Conservation (phyloP, 2,888 invertebrate species). For the Osmoderma eremita region DNA sequence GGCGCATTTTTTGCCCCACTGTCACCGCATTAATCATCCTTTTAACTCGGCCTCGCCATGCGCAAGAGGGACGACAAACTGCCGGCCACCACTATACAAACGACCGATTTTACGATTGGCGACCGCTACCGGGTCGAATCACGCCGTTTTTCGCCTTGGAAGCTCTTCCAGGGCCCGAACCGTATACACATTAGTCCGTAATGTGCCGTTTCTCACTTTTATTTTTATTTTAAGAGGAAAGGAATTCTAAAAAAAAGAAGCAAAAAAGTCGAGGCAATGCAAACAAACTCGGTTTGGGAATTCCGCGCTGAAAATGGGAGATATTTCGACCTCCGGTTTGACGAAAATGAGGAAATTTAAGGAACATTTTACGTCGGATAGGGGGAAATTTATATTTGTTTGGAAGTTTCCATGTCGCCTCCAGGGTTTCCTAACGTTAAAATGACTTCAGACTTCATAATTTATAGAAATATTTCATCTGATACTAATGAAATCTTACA, state of each 20-base stretch:
- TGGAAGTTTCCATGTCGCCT: too few species aligned
- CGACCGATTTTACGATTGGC: slow-evolving; percentile 20
- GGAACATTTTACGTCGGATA: too few species aligned
- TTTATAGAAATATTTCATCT: too few species aligned
- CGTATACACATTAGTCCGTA: slow-evolving; percentile 13
- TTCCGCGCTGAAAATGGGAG: slow-evolving; percentile 8
- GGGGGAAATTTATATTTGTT: too few species aligned
- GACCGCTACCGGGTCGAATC: background rate
- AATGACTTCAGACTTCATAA: too few species aligned
- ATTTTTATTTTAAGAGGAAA: slow-evolving; percentile 28
- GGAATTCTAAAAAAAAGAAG: background rate
- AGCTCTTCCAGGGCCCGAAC: background rate
- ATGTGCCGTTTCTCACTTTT: slow-evolving; percentile 27
- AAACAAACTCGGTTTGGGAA: slow-evolving; percentile 24
- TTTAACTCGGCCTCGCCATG: slow-evolving; percentile 21
- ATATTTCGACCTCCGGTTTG: slow-evolving; percentile 11
- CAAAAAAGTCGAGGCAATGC: slow-evolving; percentile 11
- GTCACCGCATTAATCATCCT: slow-evolving; percentile 25
- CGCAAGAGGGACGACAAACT: slow-evolving; percentile 1
- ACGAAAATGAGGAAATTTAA: slow-evolving; percentile 23
- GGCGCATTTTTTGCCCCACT: slow-evolving; percentile 12
- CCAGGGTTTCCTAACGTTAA: too few species aligned
- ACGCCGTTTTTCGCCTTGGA: background rate
- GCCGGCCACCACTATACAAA: background rate
- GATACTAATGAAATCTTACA: too few species aligned